phyloP scores from a whole-genome alignment of 2,888 invertebrate genomes.

The Platypus cylindrus region DNA sequence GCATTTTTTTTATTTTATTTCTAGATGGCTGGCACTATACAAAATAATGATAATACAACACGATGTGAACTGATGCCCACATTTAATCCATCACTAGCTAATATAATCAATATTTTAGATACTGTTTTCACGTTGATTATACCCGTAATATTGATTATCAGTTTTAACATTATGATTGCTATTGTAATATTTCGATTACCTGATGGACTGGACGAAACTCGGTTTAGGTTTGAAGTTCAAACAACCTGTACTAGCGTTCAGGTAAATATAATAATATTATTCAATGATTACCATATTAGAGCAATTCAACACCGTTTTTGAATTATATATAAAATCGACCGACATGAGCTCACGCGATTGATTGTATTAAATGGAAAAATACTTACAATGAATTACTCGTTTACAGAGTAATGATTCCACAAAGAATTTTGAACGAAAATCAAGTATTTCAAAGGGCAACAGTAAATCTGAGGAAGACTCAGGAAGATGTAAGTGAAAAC shows the following conservation, averaged over 20 bases:
- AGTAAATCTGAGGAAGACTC: conserved; percentile 21
- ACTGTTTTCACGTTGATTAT: conserved; percentile 48
- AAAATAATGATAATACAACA: conserved; percentile 37
- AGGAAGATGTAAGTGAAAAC: conserved; percentile 23
- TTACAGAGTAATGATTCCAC: conserved; percentile 24
- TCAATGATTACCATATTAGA: no score
- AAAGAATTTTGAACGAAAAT: conserved; percentile 25
- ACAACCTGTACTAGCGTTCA: conserved; percentile 30
- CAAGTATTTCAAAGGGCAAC: conserved; percentile 22
- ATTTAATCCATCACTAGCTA: conserved; percentile 30
- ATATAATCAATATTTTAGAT: conserved; percentile 46
- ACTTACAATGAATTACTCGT: neutral
- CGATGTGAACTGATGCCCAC: conserved; percentile 33
- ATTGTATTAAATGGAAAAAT: neutral
- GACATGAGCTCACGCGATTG: no score
- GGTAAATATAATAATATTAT: conserved; percentile 25
- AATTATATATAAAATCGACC: no score
- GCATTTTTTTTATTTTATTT: conserved; percentile 14
- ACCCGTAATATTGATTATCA: conserved; percentile 46
- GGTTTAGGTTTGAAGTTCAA: conserved; percentile 25
- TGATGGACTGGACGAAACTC: conserved; percentile 31
- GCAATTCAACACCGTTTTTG: no score
- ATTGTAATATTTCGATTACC: conserved; percentile 38
- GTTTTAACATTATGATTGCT: conserved; percentile 52
- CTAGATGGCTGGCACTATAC: conserved; percentile 30